Evolutionary conservation across 2,113 vertebrate species (phyloP).

Genomic region (Parotia lawesii): DNA sequence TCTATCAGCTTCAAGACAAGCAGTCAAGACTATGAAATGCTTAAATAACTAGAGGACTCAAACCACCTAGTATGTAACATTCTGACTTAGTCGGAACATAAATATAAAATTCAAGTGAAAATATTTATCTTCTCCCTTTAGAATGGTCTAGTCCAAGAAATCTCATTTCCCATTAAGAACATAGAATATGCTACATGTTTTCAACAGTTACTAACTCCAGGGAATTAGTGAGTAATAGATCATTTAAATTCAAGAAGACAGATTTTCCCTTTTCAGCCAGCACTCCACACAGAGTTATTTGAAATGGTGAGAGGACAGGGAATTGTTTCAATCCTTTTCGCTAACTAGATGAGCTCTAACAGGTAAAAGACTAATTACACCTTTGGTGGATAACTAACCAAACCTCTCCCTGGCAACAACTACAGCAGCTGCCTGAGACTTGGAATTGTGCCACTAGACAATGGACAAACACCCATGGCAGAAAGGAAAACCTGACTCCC

Average conservation of each 20-base stretch:
- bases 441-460: background rate
- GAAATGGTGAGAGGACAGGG: background rate
- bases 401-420: background rate
- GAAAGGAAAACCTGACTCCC: background rate
- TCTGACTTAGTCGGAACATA: background rate
- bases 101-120: background rate
- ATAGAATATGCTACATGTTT: background rate
- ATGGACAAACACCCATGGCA: background rate
- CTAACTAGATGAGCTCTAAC: background rate
- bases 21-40: background rate
- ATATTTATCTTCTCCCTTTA: background rate
- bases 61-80: background rate
- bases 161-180: background rate
- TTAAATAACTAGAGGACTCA: background rate
- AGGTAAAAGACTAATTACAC: slow-evolving; percentile 14
- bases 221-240: slow-evolving; percentile 26
- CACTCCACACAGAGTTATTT: background rate
- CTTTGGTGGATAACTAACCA: background rate
- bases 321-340: background rate
- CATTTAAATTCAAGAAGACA: background rate
- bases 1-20: background rate
- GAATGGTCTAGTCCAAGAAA: background rate
- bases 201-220: background rate
- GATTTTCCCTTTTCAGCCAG: background rate
- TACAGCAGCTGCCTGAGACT: background rate